Conservation (phyloP, 2,888 invertebrate genomes). For the Hirtodrosophila trivittata region DNA sequence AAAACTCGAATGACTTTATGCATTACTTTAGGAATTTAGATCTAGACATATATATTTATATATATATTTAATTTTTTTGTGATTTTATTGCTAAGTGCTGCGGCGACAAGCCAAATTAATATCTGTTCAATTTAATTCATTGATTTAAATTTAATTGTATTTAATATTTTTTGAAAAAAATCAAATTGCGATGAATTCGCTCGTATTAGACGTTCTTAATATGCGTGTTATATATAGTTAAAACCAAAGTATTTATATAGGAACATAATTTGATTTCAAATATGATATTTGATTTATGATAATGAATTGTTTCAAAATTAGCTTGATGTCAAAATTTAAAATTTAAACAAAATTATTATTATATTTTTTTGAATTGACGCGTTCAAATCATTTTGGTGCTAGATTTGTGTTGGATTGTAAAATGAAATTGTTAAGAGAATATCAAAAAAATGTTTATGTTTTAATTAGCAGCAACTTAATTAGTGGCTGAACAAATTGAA, state of each 20-base stretch:
- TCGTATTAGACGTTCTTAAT: constrained; percentile 6
- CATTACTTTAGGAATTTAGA: constrained; percentile 27
- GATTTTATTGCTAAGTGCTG: constrained; percentile 67
- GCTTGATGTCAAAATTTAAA: constrained; percentile 27
- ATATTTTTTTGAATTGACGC: constrained; percentile 44
- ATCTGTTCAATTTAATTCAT: constrained; percentile 41
- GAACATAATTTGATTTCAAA: not conserved
- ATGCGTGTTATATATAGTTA: constrained; percentile 39
- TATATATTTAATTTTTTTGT: constrained; percentile 68
- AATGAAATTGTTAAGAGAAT: constrained; percentile 41
- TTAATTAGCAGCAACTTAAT: constrained; percentile 64
- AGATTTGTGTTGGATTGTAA: constrained; percentile 46
- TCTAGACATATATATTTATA: constrained; percentile 18
- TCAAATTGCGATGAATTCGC: constrained; percentile 22
- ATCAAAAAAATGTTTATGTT: constrained; percentile 38
- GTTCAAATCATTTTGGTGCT: constrained; percentile 57
- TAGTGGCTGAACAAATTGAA: constrained; percentile 18
- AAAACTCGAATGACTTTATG: constrained; percentile 42
- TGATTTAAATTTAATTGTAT: constrained; percentile 21
- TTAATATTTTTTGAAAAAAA: constrained; percentile 36
- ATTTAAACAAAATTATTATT: too few species aligned
- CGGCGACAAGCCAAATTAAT: constrained; percentile 47
- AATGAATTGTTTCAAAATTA: constrained; percentile 47
- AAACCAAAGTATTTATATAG: constrained; percentile 75
- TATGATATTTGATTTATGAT: constrained; percentile 10